phyloP scores from a whole-genome alignment of 2,888 invertebrate genomes.

The Chaitophorus viminalis region DNA sequence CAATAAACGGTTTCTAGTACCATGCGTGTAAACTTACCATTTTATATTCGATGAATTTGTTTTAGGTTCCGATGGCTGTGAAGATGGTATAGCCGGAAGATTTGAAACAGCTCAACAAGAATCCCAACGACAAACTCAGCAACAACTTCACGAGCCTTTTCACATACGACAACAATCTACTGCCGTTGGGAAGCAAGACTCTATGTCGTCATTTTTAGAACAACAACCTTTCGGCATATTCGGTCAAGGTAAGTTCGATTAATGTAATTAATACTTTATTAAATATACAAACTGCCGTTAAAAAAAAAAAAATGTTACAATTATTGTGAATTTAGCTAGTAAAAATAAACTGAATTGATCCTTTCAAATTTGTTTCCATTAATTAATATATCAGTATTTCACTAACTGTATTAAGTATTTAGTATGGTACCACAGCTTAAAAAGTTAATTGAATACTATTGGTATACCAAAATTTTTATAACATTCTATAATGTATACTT shows the following conservation, averaged over 20 bases:
- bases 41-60: not conserved
- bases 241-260: constrained; percentile 29
- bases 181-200: not conserved
- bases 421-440: too few relatives aligned
- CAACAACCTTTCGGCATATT: constrained; percentile 54
- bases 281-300: not conserved
- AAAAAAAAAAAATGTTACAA: too few relatives aligned
- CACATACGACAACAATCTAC: constrained; percentile 32
- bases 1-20: too few relatives aligned
- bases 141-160: constrained; percentile 28
- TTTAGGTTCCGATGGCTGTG: constrained; percentile 55
- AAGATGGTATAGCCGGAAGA: constrained; percentile 31
- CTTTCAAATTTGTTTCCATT: too few relatives aligned
- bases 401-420: too few relatives aligned
- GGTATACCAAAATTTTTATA: too few relatives aligned
- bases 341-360: too few relatives aligned
- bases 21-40: not conserved
- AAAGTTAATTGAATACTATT: too few relatives aligned
- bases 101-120: constrained; percentile 48
- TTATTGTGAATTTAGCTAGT: too few relatives aligned
- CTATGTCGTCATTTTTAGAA: constrained; percentile 34
- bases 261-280: too few relatives aligned
- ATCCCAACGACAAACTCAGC: constrained; percentile 25
- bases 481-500: too few relatives aligned
- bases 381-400: too few relatives aligned